These are phyloP conservation scores for Pseudachorutes palmiensis DNA, from an alignment of 1,140 invertebrate genomes.

Conservation along the genomic window DNA sequence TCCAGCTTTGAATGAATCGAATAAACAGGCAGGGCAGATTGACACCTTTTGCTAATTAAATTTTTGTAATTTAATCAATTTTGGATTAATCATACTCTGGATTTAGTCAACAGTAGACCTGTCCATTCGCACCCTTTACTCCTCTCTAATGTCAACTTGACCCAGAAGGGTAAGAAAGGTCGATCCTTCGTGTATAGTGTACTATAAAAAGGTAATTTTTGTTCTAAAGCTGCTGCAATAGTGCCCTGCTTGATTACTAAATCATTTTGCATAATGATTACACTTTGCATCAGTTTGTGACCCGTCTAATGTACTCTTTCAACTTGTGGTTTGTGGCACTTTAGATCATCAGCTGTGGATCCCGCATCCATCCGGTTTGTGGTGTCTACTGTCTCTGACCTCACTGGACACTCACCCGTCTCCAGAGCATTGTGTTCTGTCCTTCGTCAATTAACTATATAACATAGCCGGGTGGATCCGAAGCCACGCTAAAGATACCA, in stretches of 20 bases:
- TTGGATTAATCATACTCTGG: constrained; percentile 1
- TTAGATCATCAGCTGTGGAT: background rate
- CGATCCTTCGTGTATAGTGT: too few relatives aligned
- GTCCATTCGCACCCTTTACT: too few relatives aligned
- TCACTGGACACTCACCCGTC: too few relatives aligned
- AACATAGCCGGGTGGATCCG: background rate
- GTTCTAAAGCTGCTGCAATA: too few relatives aligned
- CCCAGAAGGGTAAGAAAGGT: background rate
- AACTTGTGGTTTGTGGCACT: background rate
- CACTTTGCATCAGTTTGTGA: background rate
- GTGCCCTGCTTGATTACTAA: too few relatives aligned
- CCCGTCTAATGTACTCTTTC: background rate
- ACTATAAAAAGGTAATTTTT: too few relatives aligned
- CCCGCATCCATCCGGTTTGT: background rate
- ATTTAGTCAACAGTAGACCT: too few relatives aligned
- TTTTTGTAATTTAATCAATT: background rate
- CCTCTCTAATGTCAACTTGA: background rate
- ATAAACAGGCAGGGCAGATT: background rate
- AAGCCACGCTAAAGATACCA: too few relatives aligned
- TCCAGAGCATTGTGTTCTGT: too few relatives aligned
- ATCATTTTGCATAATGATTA: too few relatives aligned
- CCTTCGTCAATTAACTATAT: background rate
- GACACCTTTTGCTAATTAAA: background rate
- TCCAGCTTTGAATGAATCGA: background rate
- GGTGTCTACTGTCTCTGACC: too few relatives aligned